Base-by-base conservation (phyloP, 2,113 vertebrate species). In the Prionailurus bengalensis region DNA sequence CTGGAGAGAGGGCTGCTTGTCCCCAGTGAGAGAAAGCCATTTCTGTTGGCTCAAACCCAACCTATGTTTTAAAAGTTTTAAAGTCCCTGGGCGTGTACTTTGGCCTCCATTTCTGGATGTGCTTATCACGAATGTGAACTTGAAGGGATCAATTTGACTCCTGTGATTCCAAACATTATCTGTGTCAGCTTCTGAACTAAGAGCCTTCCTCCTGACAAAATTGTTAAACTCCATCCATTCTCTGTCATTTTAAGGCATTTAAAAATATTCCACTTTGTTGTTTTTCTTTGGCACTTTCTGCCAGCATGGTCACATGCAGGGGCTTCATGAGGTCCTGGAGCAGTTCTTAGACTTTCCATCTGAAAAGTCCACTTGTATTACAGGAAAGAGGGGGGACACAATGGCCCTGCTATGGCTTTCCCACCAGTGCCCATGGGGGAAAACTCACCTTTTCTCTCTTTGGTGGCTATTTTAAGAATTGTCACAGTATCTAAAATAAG, bases 381-480 rank as follows among this genome's bases (percentile, higher is more conserved):
- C 10, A 27, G 12, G 48, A 31, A 1, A 1, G 21, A 42, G 23
- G 36, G 80, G 80, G 29, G 42, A 23, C 45, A 71, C 79, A 33
- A 1, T 19, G 4, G 27, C 14, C 16, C 25, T 27, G 3, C 4
- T 2, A 7, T 25, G 79, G n/a, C 17, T 11, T 23, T 63, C 58
- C 63, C 23, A 48, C 27, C 61, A 71, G 70, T 42, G 27, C 33
- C 51, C 0, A 5, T n/a, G 29, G 76, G 23, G 14, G 48, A 3
- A 2, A 42, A 61, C 25, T 92, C n/a, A 63, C 31, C 1, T 17
- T 86, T 84, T 84, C 36, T 70, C 68, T 78, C 51, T 89, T 33
- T 65, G 51, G 86, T 85, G 51, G 48, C 42, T 82, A 78, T 95
- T 96, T 94, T 88, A 70, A 86, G 89, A 91, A 73, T 91, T 48